These are phyloP conservation scores for Poeciliopsis gracilis DNA, from an alignment of 2,797 vertebrate species.

Conservation along the genomic window DNA sequence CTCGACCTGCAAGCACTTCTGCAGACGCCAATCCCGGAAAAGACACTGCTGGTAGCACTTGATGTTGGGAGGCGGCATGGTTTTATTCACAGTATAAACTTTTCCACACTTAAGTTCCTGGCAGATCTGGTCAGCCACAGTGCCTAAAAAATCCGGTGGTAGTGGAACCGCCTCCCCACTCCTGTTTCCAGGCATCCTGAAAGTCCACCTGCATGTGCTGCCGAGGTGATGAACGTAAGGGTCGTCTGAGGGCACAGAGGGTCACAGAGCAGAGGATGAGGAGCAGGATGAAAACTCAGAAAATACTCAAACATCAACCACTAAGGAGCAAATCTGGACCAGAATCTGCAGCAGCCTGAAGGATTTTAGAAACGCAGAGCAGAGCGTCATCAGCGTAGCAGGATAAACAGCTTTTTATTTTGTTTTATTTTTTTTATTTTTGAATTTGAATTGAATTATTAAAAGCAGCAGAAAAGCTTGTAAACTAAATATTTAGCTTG, in stretches of 20 bases:
- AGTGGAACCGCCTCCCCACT: conserved; percentile 17
- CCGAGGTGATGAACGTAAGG: conserved; percentile 7
- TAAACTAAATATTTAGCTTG: too few relatives aligned
- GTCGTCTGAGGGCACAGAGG: conserved; percentile 26
- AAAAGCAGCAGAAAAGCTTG: too few relatives aligned
- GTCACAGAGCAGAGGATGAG: not conserved
- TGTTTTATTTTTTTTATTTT: too few relatives aligned
- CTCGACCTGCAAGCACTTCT: conserved; percentile 50
- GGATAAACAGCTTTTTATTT: not conserved
- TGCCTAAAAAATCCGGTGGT: not conserved
- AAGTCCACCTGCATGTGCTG: conserved; percentile 48
- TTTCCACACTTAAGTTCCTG: conserved; percentile 51
- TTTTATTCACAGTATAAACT: not conserved
- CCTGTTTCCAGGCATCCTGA: conserved; percentile 30
- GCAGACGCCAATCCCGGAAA: conserved; percentile 33
- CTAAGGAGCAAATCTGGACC: not conserved
- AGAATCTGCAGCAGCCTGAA: not conserved
- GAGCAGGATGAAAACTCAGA: not conserved
- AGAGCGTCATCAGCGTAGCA: not conserved
- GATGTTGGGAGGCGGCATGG: not conserved
- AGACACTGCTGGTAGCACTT: conserved; percentile 55
- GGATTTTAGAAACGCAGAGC: not conserved
- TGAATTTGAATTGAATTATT: too few relatives aligned
- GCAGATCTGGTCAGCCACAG: conserved; percentile 49
- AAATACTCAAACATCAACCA: not conserved